phyloP scores from a whole-genome alignment of 2,113 vertebrate genomes.

The Ophiodon elongatus region DNA sequence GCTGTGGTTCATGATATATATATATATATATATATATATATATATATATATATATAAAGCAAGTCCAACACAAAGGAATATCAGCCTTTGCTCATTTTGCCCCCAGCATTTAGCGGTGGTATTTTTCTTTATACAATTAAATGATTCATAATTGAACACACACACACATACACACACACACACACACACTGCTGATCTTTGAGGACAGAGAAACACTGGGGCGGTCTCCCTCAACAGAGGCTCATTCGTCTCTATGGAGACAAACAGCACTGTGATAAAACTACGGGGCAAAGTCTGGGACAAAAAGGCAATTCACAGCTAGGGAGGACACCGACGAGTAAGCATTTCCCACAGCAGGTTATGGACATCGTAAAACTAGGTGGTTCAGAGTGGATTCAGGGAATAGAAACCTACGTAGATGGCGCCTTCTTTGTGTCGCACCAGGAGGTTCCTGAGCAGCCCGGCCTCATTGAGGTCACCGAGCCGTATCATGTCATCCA shows the following conservation, averaged over 20 bases:
- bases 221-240: conserved; percentile 55
- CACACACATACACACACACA: conserved; percentile 6
- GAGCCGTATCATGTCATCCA: conserved; percentile 96
- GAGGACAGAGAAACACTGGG: conserved; percentile 40
- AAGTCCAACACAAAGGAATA: background rate
- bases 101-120: conserved; percentile 1
- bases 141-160: conserved; percentile 42
- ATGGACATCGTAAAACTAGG: conserved; percentile 67
- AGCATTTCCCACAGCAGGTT: conserved; percentile 55
- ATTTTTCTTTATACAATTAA: conserved; percentile 32
- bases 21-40: no score
- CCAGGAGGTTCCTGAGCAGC: conserved; percentile 94
- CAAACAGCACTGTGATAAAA: conserved; percentile 71
- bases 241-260: conserved; percentile 75
- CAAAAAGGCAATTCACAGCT: conserved; percentile 9
- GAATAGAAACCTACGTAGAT: conserved; percentile 91
- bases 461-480: conserved; percentile 95
- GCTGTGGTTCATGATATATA: background rate
- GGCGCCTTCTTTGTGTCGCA: conserved; percentile 91
- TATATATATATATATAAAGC: no score
- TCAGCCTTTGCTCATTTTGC: conserved; percentile 1
- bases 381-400: background rate
- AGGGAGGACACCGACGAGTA: background rate
- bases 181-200: conserved; percentile 45
- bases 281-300: conserved; percentile 78